Evolutionary conservation across 2,113 vertebrate genomes (phyloP).

Genomic region (Zosterops lateralis): DNA sequence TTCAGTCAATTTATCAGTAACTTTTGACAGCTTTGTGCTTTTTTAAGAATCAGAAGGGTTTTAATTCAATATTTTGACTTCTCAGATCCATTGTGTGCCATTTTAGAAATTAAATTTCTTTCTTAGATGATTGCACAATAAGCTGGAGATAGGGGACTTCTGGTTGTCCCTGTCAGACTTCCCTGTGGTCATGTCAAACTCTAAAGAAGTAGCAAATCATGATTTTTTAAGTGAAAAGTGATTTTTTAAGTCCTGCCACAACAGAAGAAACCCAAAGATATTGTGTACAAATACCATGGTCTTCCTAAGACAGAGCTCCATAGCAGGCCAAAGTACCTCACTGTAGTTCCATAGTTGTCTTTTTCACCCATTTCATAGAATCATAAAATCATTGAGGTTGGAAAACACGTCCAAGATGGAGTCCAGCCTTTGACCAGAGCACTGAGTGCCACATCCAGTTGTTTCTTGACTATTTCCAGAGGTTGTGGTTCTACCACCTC

Average conservation of each 20-base stretch:
- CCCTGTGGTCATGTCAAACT: background rate
- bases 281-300: rapidly evolving
- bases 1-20: slow-evolving; percentile 56
- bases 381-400: background rate
- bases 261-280: background rate
- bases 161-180: background rate
- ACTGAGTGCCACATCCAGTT: background rate
- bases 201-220: background rate
- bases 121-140: background rate
- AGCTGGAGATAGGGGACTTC: background rate
- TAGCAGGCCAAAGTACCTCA: background rate
- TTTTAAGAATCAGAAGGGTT: slow-evolving; percentile 38
- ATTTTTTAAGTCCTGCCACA: background rate
- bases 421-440: background rate
- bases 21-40: slow-evolving; percentile 59
- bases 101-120: background rate
- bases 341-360: background rate
- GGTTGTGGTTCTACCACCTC: background rate
- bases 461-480: background rate
- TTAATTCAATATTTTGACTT: slow-evolving; percentile 51
- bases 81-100: background rate
- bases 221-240: background rate
- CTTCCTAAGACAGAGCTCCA: background rate
- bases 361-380: background rate
- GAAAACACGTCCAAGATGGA: background rate